phyloP scores from a whole-genome alignment of 1,140 invertebrate species.

The Asbolus verrucosus region DNA sequence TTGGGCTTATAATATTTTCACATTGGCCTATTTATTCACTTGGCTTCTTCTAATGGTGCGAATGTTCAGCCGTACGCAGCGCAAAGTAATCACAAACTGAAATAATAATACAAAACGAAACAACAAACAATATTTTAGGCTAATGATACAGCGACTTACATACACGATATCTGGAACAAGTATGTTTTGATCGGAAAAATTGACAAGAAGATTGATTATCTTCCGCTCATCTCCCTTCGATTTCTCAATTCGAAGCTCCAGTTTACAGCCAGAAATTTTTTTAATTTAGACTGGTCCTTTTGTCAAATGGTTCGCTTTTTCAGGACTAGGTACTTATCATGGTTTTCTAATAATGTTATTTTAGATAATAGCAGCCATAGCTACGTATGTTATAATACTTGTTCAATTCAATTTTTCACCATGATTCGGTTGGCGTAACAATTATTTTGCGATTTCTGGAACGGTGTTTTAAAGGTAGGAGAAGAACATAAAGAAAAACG shows the following conservation, averaged over 20 bases:
- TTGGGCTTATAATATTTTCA: no score
- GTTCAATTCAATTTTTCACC: not conserved
- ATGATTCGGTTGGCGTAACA: no score
- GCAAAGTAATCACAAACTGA: no score
- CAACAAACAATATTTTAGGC: slow-evolving; percentile 15
- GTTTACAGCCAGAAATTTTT: slow-evolving; percentile 49
- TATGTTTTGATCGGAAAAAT: slow-evolving; percentile 25
- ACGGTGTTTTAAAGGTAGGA: no score
- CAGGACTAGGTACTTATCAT: not conserved
- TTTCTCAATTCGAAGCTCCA: slow-evolving; percentile 43
- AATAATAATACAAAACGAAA: no score
- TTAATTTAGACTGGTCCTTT: slow-evolving; percentile 48
- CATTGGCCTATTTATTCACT: no score
- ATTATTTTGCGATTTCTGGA: no score
- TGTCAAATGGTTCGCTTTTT: slow-evolving; percentile 46
- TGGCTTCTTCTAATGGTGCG: not conserved
- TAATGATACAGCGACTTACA: slow-evolving; percentile 46
- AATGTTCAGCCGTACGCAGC: slow-evolving; percentile 1
- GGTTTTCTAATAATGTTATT: slow-evolving; percentile 13
- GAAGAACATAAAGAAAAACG: no score
- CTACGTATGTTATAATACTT: slow-evolving; percentile 44
- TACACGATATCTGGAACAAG: slow-evolving; percentile 54
- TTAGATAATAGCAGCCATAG: slow-evolving; percentile 43
- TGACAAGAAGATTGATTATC: slow-evolving; percentile 26
- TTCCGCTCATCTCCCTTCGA: slow-evolving; percentile 45